phyloP scores from a whole-genome alignment of 2,888 invertebrate species.

The Leucoptera coffeella region DNA sequence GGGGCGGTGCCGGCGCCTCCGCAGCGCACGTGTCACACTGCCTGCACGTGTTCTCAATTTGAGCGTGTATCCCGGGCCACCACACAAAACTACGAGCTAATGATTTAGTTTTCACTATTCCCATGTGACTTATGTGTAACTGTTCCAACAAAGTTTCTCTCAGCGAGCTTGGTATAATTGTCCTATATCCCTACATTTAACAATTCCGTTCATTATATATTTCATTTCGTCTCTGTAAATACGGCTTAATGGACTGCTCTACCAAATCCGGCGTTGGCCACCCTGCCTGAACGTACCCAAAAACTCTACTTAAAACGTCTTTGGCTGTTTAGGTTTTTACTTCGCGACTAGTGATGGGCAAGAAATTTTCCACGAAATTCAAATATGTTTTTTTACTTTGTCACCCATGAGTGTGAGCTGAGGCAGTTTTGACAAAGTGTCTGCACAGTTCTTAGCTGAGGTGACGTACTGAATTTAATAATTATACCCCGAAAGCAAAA shows the following conservation, averaged over 20 bases:
- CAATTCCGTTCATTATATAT: slow-evolving; percentile 3
- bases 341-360: not conserved
- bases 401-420: not conserved
- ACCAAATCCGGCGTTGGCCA: too few species aligned
- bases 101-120: slow-evolving; percentile 7
- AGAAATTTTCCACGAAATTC: not conserved
- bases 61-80: slow-evolving; percentile 7
- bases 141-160: slow-evolving; percentile 5
- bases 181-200: slow-evolving; percentile 6
- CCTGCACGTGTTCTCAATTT: slow-evolving; percentile 5
- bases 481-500: slow-evolving; percentile 11
- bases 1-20: not conserved
- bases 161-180: slow-evolving; percentile 5
- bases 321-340: too few species aligned
- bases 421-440: not conserved
- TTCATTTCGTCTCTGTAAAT: slow-evolving; percentile 1
- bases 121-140: slow-evolving; percentile 6
- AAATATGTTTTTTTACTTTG: not conserved
- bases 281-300: too few species aligned
- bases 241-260: too few species aligned
- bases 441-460: slow-evolving; percentile 6
- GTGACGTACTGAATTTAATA: slow-evolving; percentile 11
- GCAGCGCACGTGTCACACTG: not conserved
- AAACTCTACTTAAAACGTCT: too few species aligned
- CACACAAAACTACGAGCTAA: slow-evolving; percentile 7